Evolutionary conservation across 2,113 vertebrate genomes (phyloP).

Genomic region (Rattus norvegicus): GRCr8 NC_086020.1:43237501-43238000

Average conservation of each 20-base stretch:
- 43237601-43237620: constrained; percentile 15
- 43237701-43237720: background rate
- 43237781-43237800: background rate
- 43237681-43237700: constrained; percentile 23
- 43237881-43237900: constrained; percentile 48
- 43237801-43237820: background rate
- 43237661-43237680: background rate
- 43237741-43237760: background rate
- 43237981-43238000: background rate
- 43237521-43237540: background rate
- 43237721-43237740: background rate
- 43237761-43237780: background rate
- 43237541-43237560: constrained; percentile 18
- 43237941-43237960: background rate
- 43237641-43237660: constrained; percentile 21
- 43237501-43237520: background rate
- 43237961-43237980: background rate
- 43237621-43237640: background rate
- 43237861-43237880: background rate
- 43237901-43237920: background rate
- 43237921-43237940: background rate
- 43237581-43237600: background rate
- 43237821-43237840: background rate
- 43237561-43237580: constrained; percentile 13
- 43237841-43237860: constrained; percentile 14